These are phyloP conservation scores for Ptychodera flava DNA, from an alignment of 35 echinoderm and acorn worm genomes.

Conservation along the genomic window DNA sequence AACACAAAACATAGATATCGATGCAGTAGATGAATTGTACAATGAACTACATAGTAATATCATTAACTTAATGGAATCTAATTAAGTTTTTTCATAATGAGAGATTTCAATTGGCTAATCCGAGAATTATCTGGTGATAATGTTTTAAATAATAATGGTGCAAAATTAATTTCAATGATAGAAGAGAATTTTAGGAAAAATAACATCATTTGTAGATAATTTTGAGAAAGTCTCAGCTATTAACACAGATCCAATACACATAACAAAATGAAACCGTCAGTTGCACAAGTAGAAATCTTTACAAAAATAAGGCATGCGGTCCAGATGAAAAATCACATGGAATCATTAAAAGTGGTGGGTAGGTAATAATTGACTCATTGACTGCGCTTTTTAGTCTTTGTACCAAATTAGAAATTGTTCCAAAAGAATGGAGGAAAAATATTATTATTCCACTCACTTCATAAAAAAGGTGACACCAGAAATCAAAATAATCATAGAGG, in stretches of 20 bases:
- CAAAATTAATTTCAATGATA: neutral
- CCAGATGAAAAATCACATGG: neutral
- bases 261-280: neutral
- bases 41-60: neutral
- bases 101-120: neutral
- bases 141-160: neutral
- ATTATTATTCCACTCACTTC: too few relatives aligned
- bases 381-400: neutral
- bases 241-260: too few relatives aligned
- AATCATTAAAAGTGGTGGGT: neutral
- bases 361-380: too few relatives aligned
- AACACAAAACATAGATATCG: neutral
- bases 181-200: too few relatives aligned
- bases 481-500: constrained; percentile 3
- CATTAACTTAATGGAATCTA: neutral
- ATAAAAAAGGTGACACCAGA: neutral
- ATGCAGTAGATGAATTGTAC: too few relatives aligned
- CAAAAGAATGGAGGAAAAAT: constrained; percentile 1
- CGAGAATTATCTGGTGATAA: neutral
- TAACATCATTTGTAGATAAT: too few relatives aligned
- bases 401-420: neutral
- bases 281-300: neutral
- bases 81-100: neutral
- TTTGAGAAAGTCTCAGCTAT: too few relatives aligned
- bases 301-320: neutral